Base-by-base conservation (phyloP, 2,113 vertebrate genomes). In the Natator depressus region DNA sequence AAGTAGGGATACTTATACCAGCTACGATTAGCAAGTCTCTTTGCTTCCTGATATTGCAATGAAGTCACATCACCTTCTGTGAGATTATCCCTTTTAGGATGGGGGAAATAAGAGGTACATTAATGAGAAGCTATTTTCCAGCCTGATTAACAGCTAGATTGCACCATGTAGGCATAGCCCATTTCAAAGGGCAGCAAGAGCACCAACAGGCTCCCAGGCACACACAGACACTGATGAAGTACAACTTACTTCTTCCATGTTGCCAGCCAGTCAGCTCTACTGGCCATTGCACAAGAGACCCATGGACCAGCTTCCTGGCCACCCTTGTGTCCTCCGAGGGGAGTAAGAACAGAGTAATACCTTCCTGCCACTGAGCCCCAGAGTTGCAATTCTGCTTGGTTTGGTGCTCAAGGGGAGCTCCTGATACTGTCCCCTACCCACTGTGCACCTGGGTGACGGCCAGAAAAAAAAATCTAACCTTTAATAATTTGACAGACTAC, bases 391-490 rank as follows among this genome's bases (percentile, higher is more conserved):
- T 42, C n/a, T 89, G 54, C 72, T 38, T 31, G 11, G 50, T 69
- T 20, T 38, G n/a, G 35, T 69, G 7, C 19, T 69, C 35, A 69
- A 69, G 35, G 17, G 35, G 19, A 69, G 65, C 65, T 10, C 65
- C 65, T 38, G 35, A 69, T 69, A 65, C 62, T 20, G 16, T 69
- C 8, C 35, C 4, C 8, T n/a, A n/a, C 17, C 65, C 35, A 13
- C 46, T 19, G 0, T 2, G 51, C 6, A 27, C 42, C 8, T 27
- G 24, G 4, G 1, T 0, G 8, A 2, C 10, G 55, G 2, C 0
- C 1, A 59, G 82, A 14, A 78, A 20, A 90, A 14, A 78, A 20
- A 90, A 82, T 7, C 49, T 50, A 38, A 9, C 53, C 88, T 75
- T 84, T 9, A 85, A 82, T 62, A 72, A 78, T n/a, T 12, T 47